These are phyloP conservation scores for Chaunax sp. DNA, from an alignment of 2,797 vertebrate species.

Conservation along the genomic window DNA sequence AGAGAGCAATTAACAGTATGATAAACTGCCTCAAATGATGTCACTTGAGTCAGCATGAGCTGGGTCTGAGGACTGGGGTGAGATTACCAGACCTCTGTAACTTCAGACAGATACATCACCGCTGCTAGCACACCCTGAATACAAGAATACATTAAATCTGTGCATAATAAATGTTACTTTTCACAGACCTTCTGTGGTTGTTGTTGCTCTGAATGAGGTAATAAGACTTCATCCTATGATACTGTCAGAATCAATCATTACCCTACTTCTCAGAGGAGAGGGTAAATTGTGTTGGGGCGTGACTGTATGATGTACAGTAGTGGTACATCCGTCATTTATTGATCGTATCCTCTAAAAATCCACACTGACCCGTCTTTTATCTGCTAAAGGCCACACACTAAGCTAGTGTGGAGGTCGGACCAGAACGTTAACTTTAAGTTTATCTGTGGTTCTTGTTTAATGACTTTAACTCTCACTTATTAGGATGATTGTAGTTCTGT, in stretches of 20 bases:
- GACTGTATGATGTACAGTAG: background rate
- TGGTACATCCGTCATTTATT: slow-evolving; percentile 25
- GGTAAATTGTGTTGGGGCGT: background rate
- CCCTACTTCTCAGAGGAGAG: background rate
- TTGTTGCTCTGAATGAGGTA: background rate
- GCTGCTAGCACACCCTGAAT: no score
- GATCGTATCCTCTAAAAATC: slow-evolving; percentile 37
- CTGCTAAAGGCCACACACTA: slow-evolving; percentile 53
- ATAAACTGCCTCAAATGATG: no score
- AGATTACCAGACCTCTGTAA: no score
- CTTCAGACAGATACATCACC: no score
- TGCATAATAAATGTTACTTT: no score
- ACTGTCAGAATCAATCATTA: no score
- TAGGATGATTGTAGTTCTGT: background rate
- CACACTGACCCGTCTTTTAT: slow-evolving; percentile 60
- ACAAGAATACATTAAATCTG: no score
- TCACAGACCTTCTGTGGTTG: background rate
- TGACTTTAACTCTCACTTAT: background rate
- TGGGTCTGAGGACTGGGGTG: no score
- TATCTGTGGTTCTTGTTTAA: background rate
- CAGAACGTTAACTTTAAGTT: background rate
- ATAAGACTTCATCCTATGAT: background rate
- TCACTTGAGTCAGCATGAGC: no score
- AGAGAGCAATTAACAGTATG: no score
- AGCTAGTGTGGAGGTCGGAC: background rate